Percentiles rank a stretch among this genome's conserved stretches.
Evolutionary conservation across 2,888 invertebrate genomes (phyloP).

Genomic region (Scaptomyza parva): DNA sequence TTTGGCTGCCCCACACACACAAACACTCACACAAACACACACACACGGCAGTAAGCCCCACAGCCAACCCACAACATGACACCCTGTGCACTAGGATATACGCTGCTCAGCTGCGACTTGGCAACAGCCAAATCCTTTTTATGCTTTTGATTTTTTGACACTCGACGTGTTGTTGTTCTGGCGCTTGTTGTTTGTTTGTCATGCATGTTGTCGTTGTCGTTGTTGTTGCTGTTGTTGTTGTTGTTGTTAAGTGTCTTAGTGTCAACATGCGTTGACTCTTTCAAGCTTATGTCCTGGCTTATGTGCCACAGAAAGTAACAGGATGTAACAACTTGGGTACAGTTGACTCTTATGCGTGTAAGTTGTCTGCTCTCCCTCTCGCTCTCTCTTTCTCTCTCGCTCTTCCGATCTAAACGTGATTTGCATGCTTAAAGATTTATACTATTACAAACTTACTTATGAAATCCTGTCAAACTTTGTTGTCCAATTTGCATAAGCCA

Average conservation of each 20-base stretch:
- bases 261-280: conserved; percentile 78
- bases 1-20: conserved; percentile 48
- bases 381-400: not conserved
- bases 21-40: conserved; percentile 17
- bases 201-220: conserved; percentile 33
- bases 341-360: conserved; percentile 55
- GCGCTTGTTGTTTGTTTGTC: conserved; percentile 53
- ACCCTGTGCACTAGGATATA: conserved; percentile 14
- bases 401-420: conserved; percentile 34
- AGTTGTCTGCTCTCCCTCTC: conserved; percentile 11
- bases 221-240: conserved; percentile 25
- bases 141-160: conserved; percentile 82
- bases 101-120: conserved; percentile 62
- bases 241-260: conserved; percentile 66
- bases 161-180: conserved; percentile 63
- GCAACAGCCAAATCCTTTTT: conserved; percentile 79
- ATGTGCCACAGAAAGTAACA: conserved; percentile 48
- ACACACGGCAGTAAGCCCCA: not conserved
- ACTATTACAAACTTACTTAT: conserved; percentile 18
- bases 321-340: conserved; percentile 58
- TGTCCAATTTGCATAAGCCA: conserved; percentile 49
- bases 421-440: conserved; percentile 42
- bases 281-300: conserved; percentile 60
- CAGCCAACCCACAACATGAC: not conserved
- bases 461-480: conserved; percentile 32